A percentile compares a stretch with the other conserved stretches of the same genome.
Evolutionary conservation across 2,797 vertebrate species (phyloP).

Genomic region (Pipistrellus pygmaeus): DNA sequence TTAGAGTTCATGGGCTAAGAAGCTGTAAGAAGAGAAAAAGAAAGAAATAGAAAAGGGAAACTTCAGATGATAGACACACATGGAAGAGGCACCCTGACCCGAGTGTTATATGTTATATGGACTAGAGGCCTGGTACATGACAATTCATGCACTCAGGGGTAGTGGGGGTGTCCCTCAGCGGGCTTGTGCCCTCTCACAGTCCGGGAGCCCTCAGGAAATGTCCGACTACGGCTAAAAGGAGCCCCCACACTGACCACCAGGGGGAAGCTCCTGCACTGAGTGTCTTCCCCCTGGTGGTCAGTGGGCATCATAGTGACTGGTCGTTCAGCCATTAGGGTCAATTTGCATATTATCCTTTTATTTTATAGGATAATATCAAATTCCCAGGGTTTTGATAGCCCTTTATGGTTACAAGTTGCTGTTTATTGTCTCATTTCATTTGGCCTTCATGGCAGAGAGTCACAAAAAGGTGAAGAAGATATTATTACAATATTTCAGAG

Average conservation of each 20-base stretch:
- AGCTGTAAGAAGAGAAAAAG: not conserved
- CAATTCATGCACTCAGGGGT: too few relatives aligned
- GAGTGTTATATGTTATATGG: not conserved
- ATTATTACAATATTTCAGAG: constrained; percentile 6
- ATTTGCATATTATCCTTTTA: too few relatives aligned
- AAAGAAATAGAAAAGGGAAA: constrained; percentile 43
- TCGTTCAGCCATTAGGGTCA: too few relatives aligned
- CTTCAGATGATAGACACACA: not conserved
- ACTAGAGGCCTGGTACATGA: not conserved
- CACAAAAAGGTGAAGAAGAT: not conserved
- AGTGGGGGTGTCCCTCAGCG: too few relatives aligned
- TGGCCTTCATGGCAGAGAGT: not conserved
- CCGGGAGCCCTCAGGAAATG: too few relatives aligned
- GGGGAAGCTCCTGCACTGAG: too few relatives aligned
- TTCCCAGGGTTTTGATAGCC: not conserved
- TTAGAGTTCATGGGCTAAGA: not conserved
- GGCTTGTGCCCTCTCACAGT: too few relatives aligned
- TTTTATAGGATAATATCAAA: not conserved
- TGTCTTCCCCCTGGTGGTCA: too few relatives aligned
- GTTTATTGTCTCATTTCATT: constrained; percentile 15
- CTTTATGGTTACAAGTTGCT: constrained; percentile 6
- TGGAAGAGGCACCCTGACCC: not conserved
- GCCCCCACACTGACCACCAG: too few relatives aligned
- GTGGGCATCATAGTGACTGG: too few relatives aligned
- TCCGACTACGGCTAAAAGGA: too few relatives aligned